These are phyloP conservation scores for Halocynthia aurantium DNA, from an alignment of 23 tunicate species.

Conservation along the genomic window DNA sequence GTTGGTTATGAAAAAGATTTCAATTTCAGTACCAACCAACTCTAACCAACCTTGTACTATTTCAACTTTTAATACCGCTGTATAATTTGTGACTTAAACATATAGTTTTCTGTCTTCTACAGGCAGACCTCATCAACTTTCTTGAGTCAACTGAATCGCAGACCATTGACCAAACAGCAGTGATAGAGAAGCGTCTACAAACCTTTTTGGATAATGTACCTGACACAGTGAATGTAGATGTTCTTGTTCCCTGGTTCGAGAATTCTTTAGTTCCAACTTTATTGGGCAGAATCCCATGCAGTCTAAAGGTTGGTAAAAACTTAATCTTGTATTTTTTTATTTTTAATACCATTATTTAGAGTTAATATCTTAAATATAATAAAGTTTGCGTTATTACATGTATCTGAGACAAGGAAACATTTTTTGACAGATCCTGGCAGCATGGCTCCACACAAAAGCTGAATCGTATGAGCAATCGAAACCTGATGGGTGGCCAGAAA, in stretches of 20 bases:
- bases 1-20: too few species aligned
- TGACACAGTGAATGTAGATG: not conserved
- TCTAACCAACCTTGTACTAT: too few species aligned
- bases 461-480: conserved; percentile 36
- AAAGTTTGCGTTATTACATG: not conserved
- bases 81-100: too few species aligned
- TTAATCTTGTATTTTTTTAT: not conserved
- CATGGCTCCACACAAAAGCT: conserved; percentile 52
- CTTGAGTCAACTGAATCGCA: not conserved
- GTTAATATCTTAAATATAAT: not conserved
- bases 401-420: too few species aligned
- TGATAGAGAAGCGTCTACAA: conserved; percentile 3
- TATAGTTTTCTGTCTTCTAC: too few species aligned
- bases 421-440: conserved; percentile 32
- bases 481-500: conserved; percentile 59
- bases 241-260: conserved; percentile 5
- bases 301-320: conserved; percentile 14
- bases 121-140: conserved; percentile 11
- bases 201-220: conserved; percentile 6
- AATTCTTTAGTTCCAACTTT: conserved; percentile 4
- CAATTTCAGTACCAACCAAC: too few species aligned
- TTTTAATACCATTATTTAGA: not conserved
- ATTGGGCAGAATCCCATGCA: conserved; percentile 8
- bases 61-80: too few species aligned
- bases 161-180: not conserved